Conservation (phyloP, 2,797 vertebrate genomes). For the Adelosebastes latens region DNA sequence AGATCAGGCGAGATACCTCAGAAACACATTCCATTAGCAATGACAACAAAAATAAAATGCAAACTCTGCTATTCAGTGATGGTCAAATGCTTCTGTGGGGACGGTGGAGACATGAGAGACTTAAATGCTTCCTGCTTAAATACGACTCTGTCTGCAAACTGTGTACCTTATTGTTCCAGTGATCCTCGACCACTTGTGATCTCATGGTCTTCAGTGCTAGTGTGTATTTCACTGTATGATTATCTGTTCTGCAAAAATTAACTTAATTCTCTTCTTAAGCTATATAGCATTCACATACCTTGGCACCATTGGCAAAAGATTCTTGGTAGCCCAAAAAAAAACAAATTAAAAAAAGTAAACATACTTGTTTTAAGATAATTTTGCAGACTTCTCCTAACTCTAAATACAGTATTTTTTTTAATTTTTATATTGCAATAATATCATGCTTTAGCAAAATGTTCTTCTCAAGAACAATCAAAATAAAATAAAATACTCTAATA, state of each 20-base stretch:
- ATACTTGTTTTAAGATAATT: constrained; percentile 93
- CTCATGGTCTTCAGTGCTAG: constrained; percentile 89
- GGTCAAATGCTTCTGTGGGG: constrained; percentile 51
- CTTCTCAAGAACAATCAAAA: constrained; percentile 99
- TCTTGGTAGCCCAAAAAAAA: constrained; percentile 94
- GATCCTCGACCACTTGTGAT: constrained; percentile 88
- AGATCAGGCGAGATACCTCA: constrained; percentile 74
- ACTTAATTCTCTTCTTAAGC: constrained; percentile 92
- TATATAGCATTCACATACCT: constrained; percentile 98
- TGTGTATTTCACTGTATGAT: constrained; percentile 90
- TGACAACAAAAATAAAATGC: constrained; percentile 50
- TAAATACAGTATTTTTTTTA: constrained; percentile 91
- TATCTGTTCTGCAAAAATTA: constrained; percentile 95
- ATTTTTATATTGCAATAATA: constrained; percentile 94
- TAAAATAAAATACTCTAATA: constrained; percentile 99
- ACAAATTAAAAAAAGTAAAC: constrained; percentile 88
- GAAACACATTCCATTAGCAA: constrained; percentile 85
- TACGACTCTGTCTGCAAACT: constrained; percentile 67
- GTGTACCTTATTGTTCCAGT: constrained; percentile 72
- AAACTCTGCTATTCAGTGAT: constrained; percentile 69
- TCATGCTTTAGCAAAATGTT: constrained; percentile 99
- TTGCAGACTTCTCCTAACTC: constrained; percentile 95
- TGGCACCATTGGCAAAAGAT: constrained; percentile 98
- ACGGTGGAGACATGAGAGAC: constrained; percentile 65
- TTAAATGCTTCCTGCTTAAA: constrained; percentile 61